Evolutionary conservation across 1,140 invertebrate species (phyloP), one percentile per base, ranked within the genome.

Genomic region (Musca domestica): DNA sequence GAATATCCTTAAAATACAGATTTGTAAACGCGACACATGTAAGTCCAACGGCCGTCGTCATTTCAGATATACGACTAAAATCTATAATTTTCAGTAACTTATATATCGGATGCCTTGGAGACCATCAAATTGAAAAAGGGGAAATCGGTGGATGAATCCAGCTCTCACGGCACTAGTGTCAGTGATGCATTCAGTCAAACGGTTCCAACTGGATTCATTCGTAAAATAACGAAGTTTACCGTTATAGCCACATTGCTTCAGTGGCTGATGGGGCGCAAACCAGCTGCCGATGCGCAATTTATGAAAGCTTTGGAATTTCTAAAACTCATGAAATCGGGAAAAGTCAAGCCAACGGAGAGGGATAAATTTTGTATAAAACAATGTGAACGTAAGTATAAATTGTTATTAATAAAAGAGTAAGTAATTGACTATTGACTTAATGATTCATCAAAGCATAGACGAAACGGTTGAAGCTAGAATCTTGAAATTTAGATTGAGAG

Each of bases 1-100:
- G 71, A 90, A 86, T 70, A 85, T 93, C 30, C 74, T 93, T 7
- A 87, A 83, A 70, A 84, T 91, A 56, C 81, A 73, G 25, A 74
- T 82, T 74, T 65, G 76, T 66, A 74, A 71, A 4, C 23, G 49
- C 0, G 56, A 72, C 0, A 75, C 71, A 9, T 54, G 78, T 80
- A 72, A 74, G 69, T 68, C 14, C 1, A 23, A 19, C 14, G 15
- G 12, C 17, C 17, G 4, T 6, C n/a, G 20, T 17, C n/a, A 49
- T 20, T 30, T 23, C 15, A 14, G 0, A 7, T 10, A 9, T 30
- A 17, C 15, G 14, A 2, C 1, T 19, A 17, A n/a, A 30, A 41
- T 22, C 47, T 0, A 41, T 0, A 41, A 15, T 12, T 61, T 46
- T 3, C 48, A 79, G 77, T 79, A 17, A 58, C 14, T 0, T 77